Percentiles rank a stretch among this genome's conserved stretches.
Evolutionary conservation across 2,888 invertebrate genomes (phyloP).

Genomic region (Anoplius nigerrimus): DNA sequence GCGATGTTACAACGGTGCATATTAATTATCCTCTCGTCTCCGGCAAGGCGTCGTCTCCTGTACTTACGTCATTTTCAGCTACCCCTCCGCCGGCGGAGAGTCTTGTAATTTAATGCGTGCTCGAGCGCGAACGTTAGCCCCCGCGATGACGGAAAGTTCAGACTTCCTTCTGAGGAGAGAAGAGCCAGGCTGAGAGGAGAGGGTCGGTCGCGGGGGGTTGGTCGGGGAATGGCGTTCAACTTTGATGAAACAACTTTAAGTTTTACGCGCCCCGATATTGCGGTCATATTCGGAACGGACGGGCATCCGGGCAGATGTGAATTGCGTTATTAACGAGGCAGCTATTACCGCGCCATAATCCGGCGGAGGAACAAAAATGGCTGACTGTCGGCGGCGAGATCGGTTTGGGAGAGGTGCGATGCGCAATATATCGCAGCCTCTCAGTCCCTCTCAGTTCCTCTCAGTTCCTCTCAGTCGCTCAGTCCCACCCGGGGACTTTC

Average conservation of each 20-base stretch:
- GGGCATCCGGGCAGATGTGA: slow-evolving; percentile 5
- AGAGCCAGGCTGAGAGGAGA: no score
- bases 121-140: slow-evolving; percentile 11
- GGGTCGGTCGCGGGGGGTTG: no score
- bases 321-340: no score
- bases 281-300: slow-evolving; percentile 21
- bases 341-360: no score
- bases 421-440: not conserved
- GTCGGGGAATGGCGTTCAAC: slow-evolving; percentile 9
- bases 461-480: not conserved
- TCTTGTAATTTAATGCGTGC: slow-evolving; percentile 33
- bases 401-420: no score
- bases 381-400: no score
- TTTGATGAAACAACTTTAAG: slow-evolving; percentile 38
- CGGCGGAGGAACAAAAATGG: no score
- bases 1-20: slow-evolving; percentile 20
- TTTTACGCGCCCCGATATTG: slow-evolving; percentile 32
- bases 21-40: slow-evolving; percentile 36
- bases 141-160: slow-evolving; percentile 27
- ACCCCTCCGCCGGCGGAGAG: not conserved
- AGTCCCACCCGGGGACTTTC: no score
- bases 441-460: no score
- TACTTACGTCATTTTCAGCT: slow-evolving; percentile 19
- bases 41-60: slow-evolving; percentile 4
- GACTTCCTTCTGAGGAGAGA: slow-evolving; percentile 22